phyloP scores from a whole-genome alignment of 35 echinoderm and acorn worm species.

The Lytechinus variegatus region DNA sequence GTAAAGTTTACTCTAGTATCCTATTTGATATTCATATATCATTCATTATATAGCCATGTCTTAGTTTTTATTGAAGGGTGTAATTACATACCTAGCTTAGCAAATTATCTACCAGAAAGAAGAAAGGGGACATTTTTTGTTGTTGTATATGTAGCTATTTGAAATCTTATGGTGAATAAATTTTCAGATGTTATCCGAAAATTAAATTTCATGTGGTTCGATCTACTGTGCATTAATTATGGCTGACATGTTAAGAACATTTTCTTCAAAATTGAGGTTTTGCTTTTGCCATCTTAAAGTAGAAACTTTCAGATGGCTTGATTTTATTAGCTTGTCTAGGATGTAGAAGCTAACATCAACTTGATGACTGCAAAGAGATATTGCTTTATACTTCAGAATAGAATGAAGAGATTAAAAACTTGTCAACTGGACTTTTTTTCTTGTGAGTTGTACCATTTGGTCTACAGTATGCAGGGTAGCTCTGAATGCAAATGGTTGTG shows the following conservation, averaged over 20 bases:
- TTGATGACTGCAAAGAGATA: too few species aligned
- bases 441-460: too few species aligned
- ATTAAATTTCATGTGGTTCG: background rate
- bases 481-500: too few species aligned
- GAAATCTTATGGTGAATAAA: conserved; percentile 46
- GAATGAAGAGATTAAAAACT: too few species aligned
- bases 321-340: too few species aligned
- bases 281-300: too few species aligned
- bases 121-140: conserved; percentile 39
- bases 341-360: too few species aligned
- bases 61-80: conserved; percentile 23
- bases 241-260: background rate
- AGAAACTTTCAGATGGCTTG: too few species aligned
- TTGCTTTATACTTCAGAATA: too few species aligned
- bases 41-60: background rate
- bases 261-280: too few species aligned
- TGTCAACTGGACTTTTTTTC: too few species aligned
- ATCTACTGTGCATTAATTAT: background rate
- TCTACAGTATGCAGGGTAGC: too few species aligned
- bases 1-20: conserved; percentile 12
- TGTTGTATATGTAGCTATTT: conserved; percentile 54
- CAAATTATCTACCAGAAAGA: background rate
- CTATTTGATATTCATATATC: conserved; percentile 38
- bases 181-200: conserved; percentile 52
- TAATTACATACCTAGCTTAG: background rate